Evolutionary conservation across 2,888 invertebrate genomes (phyloP), one percentile per base, ranked within the genome.

Genomic region (Hirtodrosophila confusa): DNA sequence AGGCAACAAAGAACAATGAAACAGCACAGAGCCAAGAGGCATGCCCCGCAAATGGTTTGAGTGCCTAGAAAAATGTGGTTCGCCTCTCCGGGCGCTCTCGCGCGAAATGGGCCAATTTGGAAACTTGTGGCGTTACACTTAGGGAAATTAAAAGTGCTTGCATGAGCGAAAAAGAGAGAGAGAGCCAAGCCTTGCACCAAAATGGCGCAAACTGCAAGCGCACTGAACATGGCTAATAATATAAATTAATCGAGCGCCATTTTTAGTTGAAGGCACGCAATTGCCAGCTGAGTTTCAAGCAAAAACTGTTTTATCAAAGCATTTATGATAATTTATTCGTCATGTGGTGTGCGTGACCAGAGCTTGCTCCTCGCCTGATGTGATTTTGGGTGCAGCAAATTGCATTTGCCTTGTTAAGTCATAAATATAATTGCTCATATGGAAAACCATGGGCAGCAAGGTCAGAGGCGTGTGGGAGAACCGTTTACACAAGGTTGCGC

Each of bases 251-350:
- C 47, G 53, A 53, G 48, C 39, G 48, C n/a, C 73, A 72, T 47
- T 76, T 64, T 53, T 43, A 64, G 70, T 61, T 51, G 23, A 5
- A 17, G 36, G 62, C 73, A 70, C 50, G 76, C 64, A 66, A 66
- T 41, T 11, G 54, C 33, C 39, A 48, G 40, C 50, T 50, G 45
- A 58, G 48, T 39, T 43, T 44, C 29, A 36, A 29, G 27, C 36
- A 41, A 61, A 58, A 66, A 68, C 58, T 31, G 31, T 31, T 73
- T 86, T 68, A 51, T 58, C 48, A 40, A 68, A 68, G 69, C 78
- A 82, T 85, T 87, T 82, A 85, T 75, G 83, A 82, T 82, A 82
- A 82, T 82, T 85, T 87, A 80, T 82, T 82, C 88, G 69, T 62
- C 66, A 62, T 50, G 35, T 41, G 57, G 51, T 45, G 68, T 87